These are phyloP conservation scores for Macrostomum cliftonense DNA, from an alignment of 2,888 invertebrate genomes.

Conservation along the genomic window DNA sequence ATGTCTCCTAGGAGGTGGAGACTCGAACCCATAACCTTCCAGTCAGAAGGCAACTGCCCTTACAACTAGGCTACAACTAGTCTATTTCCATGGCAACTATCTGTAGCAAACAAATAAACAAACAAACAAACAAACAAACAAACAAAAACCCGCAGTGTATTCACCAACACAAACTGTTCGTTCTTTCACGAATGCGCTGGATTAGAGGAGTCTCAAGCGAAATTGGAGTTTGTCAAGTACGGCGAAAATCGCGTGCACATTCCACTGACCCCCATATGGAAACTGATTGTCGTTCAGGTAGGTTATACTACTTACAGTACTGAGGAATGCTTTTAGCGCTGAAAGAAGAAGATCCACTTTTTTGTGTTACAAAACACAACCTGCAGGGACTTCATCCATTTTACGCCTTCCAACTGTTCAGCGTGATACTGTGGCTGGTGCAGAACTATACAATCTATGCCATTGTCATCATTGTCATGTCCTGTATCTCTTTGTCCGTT, in stretches of 20 bases:
- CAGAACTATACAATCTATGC: conserved; percentile 73
- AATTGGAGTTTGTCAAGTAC: conserved; percentile 1
- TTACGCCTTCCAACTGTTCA: conserved; percentile 69
- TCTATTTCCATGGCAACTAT: too few species aligned
- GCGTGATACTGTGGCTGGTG: conserved; percentile 59
- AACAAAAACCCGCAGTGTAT: not conserved
- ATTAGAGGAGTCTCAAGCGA: not conserved
- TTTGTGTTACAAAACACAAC: too few species aligned
- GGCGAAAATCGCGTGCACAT: conserved; percentile 8
- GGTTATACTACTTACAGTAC: conserved; percentile 23
- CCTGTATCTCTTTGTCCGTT: conserved; percentile 52
- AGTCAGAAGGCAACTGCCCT: too few species aligned
- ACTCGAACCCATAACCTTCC: too few species aligned
- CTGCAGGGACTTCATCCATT: conserved; percentile 72
- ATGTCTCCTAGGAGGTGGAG: too few species aligned
- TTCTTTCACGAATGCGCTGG: conserved; percentile 1
- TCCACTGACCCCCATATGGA: conserved; percentile 5
- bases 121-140: not conserved
- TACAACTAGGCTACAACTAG: too few species aligned
- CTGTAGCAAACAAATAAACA: not conserved
- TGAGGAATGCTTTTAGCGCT: too few species aligned
- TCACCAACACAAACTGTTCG: conserved; percentile 3
- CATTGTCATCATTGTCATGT: conserved; percentile 59
- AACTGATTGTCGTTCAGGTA: conserved; percentile 7
- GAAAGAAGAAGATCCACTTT: too few species aligned